phyloP scores from a whole-genome alignment of 2,797 vertebrate genomes.

The Orientallactaga sibirica region DNA sequence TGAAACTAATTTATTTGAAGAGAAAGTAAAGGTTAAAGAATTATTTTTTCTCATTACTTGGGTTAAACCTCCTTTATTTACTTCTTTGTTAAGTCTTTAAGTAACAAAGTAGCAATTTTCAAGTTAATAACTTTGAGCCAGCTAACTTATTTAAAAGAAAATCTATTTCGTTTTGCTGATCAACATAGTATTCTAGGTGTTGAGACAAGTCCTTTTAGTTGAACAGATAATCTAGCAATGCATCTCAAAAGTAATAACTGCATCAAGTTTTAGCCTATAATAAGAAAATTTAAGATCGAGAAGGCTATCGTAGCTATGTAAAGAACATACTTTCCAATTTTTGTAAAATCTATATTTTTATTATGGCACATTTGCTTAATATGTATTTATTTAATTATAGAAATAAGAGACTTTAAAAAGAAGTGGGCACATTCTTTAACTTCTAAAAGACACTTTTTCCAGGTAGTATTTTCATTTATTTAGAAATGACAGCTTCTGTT shows the following conservation, averaged over 20 bases:
- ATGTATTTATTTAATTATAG: slow-evolving; percentile 19
- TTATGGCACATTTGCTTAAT: slow-evolving; percentile 23
- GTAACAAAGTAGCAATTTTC: slow-evolving; percentile 54
- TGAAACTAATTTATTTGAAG: slow-evolving; percentile 55
- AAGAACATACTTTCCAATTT: slow-evolving; percentile 43
- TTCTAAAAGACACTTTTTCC: slow-evolving; percentile 39
- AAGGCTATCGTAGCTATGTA: neutral
- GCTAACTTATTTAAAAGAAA: slow-evolving; percentile 20
- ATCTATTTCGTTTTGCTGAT: slow-evolving; percentile 11
- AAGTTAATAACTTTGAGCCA: slow-evolving; percentile 8
- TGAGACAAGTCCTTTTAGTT: neutral
- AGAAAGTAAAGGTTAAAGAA: slow-evolving; percentile 36
- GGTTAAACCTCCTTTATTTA: slow-evolving; percentile 41
- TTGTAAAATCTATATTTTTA: slow-evolving; percentile 30
- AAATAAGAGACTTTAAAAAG: slow-evolving; percentile 11
- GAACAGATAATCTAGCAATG: slow-evolving; percentile 14
- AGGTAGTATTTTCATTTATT: neutral
- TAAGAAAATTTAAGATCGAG: slow-evolving; percentile 26
- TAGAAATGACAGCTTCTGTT: slow-evolving; percentile 35
- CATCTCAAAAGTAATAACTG: slow-evolving; percentile 42
- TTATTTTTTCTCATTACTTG: slow-evolving; percentile 61
- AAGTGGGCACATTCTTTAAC: slow-evolving; percentile 16
- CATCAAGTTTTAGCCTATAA: slow-evolving; percentile 43
- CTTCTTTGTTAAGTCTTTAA: slow-evolving; percentile 50
- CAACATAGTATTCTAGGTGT: slow-evolving; percentile 42